Evolutionary conservation across 1,140 invertebrate species (phyloP).

Genomic region (Belonocnema kinseyi): DNA sequence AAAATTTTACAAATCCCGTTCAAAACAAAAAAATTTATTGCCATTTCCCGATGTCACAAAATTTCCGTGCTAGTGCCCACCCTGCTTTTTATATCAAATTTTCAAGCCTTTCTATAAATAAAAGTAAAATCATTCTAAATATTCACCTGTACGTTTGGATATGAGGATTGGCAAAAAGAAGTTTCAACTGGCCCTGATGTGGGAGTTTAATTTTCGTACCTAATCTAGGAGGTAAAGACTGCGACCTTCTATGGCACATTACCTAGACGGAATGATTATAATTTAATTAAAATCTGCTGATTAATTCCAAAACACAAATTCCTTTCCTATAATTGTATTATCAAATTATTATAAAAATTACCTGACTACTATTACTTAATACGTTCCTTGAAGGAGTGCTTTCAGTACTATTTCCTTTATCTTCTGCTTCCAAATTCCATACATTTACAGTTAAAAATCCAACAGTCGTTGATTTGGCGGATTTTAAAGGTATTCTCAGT

Average conservation of each 20-base stretch:
- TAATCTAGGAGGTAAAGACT: constrained; percentile 88
- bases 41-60: too few relatives aligned
- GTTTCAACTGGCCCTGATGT: constrained; percentile 82
- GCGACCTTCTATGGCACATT: constrained; percentile 86
- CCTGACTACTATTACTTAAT: constrained; percentile 62
- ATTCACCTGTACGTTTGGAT: constrained; percentile 86
- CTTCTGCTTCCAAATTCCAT: constrained; percentile 87
- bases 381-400: constrained; percentile 80
- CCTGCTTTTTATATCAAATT: not conserved
- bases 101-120: not conserved
- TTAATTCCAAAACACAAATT: too few relatives aligned
- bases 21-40: too few relatives aligned
- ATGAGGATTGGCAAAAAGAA: constrained; percentile 85
- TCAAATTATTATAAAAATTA: constrained; percentile 42
- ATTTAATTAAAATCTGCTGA: not conserved
- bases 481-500: constrained; percentile 78
- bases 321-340: constrained; percentile 5
- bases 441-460: constrained; percentile 90
- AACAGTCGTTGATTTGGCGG: constrained; percentile 80
- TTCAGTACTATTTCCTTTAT: constrained; percentile 82
- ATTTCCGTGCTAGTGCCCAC: too few relatives aligned
- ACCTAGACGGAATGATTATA: constrained; percentile 65
- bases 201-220: constrained; percentile 89
- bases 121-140: constrained; percentile 6
- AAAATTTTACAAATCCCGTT: too few relatives aligned